A percentile compares a stretch with the other conserved stretches of the same genome.
Conservation (phyloP, 2,888 invertebrate species). For the Drosophila prolongata region DNA sequence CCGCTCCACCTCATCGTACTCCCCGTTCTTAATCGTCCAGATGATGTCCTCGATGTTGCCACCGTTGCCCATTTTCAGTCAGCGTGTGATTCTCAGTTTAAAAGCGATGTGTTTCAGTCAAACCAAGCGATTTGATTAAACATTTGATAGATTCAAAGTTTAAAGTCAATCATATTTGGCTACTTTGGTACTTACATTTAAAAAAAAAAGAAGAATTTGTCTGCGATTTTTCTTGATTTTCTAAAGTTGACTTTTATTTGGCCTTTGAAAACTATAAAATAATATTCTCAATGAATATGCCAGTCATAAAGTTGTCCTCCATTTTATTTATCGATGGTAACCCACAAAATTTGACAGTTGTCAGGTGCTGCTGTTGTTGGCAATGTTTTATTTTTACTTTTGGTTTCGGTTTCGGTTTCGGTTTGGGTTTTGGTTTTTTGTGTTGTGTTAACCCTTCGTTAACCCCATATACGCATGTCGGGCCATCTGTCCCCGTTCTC, state of each 20-base stretch:
- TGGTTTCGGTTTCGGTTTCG: constrained; percentile 6
- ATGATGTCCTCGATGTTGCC: constrained; percentile 39
- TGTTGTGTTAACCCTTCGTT: constrained; percentile 50
- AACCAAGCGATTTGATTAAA: neutral
- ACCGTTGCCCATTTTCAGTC: constrained; percentile 19
- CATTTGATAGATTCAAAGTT: neutral
- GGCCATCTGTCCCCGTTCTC: constrained; percentile 34
- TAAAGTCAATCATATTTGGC: neutral
- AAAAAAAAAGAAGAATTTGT: too few species aligned
- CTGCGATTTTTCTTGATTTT: too few species aligned
- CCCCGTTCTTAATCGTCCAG: constrained; percentile 55
- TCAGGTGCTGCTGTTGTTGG: constrained; percentile 48
- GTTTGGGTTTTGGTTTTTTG: constrained; percentile 17
- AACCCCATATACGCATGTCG: constrained; percentile 35
- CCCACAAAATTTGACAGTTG: constrained; percentile 64
- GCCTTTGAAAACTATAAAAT: neutral
- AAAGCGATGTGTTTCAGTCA: neutral
- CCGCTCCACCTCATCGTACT: constrained; percentile 42
- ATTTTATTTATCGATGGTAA: constrained; percentile 62
- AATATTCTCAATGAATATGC: neutral
- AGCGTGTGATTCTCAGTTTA: too few species aligned
- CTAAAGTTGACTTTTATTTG: too few species aligned
- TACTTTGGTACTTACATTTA: neutral
- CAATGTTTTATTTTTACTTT: constrained; percentile 2
- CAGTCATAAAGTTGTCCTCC: constrained; percentile 6